Percentiles rank a stretch among this genome's conserved stretches.
phyloP scores from a whole-genome alignment of 2,113 vertebrate species.

The Isichthys henryi region DNA sequence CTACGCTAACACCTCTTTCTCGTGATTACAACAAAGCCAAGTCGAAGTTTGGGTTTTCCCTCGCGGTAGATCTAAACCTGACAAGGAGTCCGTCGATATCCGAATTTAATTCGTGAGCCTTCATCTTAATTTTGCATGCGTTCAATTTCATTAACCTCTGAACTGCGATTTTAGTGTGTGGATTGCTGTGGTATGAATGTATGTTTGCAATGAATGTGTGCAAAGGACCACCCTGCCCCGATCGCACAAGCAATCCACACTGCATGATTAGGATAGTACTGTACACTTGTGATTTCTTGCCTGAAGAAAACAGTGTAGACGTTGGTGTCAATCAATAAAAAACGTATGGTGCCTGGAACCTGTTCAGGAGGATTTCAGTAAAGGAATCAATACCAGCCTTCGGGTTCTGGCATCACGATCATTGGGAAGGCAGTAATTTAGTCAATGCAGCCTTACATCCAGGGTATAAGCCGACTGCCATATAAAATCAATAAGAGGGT shows the following conservation, averaged over 20 bases:
- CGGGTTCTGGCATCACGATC: constrained; percentile 59
- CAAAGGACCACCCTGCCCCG: background rate
- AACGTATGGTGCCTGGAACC: constrained; percentile 57
- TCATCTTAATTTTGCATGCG: constrained; percentile 23
- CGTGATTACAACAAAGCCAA: background rate
- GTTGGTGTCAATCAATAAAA: constrained; percentile 53
- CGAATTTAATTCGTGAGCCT: constrained; percentile 33
- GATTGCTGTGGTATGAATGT: constrained; percentile 25
- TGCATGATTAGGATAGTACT: constrained; percentile 40
- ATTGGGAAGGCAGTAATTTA: constrained; percentile 58
- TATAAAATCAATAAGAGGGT: constrained; percentile 56
- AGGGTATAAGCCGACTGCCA: constrained; percentile 50
- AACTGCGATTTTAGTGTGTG: constrained; percentile 30
- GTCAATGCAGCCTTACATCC: constrained; percentile 57
- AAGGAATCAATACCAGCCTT: constrained; percentile 63
- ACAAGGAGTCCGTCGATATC: constrained; percentile 33
- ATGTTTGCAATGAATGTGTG: background rate
- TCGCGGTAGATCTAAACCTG: constrained; percentile 21
- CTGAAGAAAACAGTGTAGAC: constrained; percentile 51
- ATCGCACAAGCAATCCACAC: constrained; percentile 32
- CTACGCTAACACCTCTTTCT: background rate
- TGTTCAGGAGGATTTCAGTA: constrained; percentile 56
- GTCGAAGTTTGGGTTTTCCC: background rate
- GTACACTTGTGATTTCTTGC: constrained; percentile 40
- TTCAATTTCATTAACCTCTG: constrained; percentile 40